Evolutionary conservation across 2,797 vertebrate species (phyloP).

Genomic region (Anguilla marmorata): DNA sequence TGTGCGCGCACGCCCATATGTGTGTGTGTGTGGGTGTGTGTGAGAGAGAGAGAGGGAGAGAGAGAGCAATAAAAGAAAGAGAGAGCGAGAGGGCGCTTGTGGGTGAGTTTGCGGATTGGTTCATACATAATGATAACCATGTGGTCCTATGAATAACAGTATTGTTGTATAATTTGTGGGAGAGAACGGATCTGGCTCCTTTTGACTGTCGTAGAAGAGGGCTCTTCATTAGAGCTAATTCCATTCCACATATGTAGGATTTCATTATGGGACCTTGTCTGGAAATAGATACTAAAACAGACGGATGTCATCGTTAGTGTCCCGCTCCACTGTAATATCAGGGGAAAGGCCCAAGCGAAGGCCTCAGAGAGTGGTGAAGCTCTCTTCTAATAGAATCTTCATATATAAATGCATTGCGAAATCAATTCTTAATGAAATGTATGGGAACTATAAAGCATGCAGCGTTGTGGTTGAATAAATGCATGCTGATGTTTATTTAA

Average conservation of each 20-base stretch:
- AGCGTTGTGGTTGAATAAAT: neutral
- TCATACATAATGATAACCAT: neutral
- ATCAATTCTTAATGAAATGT: neutral
- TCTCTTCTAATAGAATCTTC: neutral
- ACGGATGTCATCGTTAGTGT: neutral
- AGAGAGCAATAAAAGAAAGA: constrained; percentile 25
- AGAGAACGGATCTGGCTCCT: neutral
- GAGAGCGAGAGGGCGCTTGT: constrained; percentile 21
- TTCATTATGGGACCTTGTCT: neutral
- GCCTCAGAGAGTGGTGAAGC: neutral
- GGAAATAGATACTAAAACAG: neutral
- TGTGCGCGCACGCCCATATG: neutral
- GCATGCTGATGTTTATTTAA: neutral
- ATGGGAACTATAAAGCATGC: neutral
- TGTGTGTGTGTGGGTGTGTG: constrained; percentile 22
- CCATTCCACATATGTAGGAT: constrained; percentile 6
- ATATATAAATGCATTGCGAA: neutral
- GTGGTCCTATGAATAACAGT: neutral
- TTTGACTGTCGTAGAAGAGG: neutral
- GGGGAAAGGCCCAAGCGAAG: neutral
- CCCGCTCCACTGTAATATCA: neutral
- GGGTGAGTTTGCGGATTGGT: neutral
- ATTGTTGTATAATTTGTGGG: neutral
- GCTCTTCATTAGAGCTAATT: constrained; percentile 1
- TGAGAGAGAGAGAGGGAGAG: neutral